A percentile compares a stretch with the other conserved stretches of the same genome.
phyloP scores from a whole-genome alignment of 2,113 vertebrate species.

The Prochilodus magdalenae region DNA sequence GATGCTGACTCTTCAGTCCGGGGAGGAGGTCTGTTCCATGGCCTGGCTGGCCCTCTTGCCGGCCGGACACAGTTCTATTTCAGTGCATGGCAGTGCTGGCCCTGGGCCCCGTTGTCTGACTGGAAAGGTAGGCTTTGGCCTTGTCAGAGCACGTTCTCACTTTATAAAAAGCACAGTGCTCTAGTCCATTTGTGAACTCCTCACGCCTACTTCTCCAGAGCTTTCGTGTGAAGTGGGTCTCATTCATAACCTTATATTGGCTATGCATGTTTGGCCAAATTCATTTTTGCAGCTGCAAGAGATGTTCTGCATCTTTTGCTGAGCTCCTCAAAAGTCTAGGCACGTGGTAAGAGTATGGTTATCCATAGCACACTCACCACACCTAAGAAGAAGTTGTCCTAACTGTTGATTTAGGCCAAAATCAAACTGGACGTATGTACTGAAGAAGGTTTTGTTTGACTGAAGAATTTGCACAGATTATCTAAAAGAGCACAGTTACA shows the following conservation, averaged over 20 bases:
- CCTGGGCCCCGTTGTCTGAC: conserved; percentile 36
- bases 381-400: too few relatives aligned
- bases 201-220: not conserved
- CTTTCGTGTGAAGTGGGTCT: not conserved
- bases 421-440: too few relatives aligned
- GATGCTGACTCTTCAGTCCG: conserved; percentile 84
- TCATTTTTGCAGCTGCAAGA: not conserved
- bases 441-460: too few relatives aligned
- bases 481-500: not conserved
- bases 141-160: conserved; percentile 21
- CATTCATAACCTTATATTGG: not conserved
- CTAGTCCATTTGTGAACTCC: not conserved
- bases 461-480: too few relatives aligned
- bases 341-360: too few relatives aligned
- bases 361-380: too few relatives aligned
- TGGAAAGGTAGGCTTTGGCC: conserved; percentile 40
- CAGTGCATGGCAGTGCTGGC: conserved; percentile 55
- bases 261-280: not conserved
- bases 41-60: conserved; percentile 79
- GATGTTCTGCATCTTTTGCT: not conserved
- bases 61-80: conserved; percentile 72
- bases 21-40: conserved; percentile 87
- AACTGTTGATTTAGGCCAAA: too few relatives aligned
- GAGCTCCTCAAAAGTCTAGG: not conserved
- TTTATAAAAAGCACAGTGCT: conserved; percentile 17